Percentiles rank a stretch among this genome's conserved stretches.
These are phyloP conservation scores for Eremophila alpestris DNA, from an alignment of 2,797 vertebrate genomes.

Conservation along the genomic window DNA sequence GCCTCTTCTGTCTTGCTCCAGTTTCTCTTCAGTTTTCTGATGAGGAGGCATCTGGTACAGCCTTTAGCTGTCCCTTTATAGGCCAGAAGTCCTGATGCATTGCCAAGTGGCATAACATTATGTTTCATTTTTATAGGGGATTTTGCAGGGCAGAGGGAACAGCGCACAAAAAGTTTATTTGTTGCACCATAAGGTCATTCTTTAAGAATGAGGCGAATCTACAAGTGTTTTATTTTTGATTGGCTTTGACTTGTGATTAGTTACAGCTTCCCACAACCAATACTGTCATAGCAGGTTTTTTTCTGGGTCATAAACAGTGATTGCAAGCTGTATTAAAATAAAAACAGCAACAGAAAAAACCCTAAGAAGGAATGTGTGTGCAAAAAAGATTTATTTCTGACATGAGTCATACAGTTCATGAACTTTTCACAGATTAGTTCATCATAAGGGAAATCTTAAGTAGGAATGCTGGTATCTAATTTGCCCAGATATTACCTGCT, in stretches of 20 bases:
- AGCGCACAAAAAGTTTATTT: neutral
- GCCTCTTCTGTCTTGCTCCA: neutral
- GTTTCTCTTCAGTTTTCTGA: neutral
- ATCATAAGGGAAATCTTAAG: neutral
- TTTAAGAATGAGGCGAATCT: neutral
- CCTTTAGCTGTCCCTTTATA: slow-evolving; percentile 33
- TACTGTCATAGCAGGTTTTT: neutral
- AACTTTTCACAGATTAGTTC: neutral
- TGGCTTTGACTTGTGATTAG: slow-evolving; percentile 21
- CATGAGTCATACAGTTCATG: neutral
- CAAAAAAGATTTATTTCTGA: neutral
- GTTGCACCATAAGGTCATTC: neutral
- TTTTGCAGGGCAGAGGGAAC: neutral
- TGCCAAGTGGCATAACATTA: slow-evolving; percentile 56
- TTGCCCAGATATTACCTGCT: neutral
- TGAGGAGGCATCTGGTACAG: slow-evolving; percentile 55
- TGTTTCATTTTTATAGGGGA: slow-evolving; percentile 43
- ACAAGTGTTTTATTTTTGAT: neutral
- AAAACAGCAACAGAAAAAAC: neutral
- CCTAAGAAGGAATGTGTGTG: neutral
- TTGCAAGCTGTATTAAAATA: neutral
- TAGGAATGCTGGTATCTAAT: neutral
- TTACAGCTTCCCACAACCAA: slow-evolving; percentile 33
- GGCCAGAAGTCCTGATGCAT: slow-evolving; percentile 40
- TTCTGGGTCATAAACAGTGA: neutral